Evolutionary conservation across 2,797 vertebrate genomes (phyloP).

Genomic region (Myripristis murdjan): DNA sequence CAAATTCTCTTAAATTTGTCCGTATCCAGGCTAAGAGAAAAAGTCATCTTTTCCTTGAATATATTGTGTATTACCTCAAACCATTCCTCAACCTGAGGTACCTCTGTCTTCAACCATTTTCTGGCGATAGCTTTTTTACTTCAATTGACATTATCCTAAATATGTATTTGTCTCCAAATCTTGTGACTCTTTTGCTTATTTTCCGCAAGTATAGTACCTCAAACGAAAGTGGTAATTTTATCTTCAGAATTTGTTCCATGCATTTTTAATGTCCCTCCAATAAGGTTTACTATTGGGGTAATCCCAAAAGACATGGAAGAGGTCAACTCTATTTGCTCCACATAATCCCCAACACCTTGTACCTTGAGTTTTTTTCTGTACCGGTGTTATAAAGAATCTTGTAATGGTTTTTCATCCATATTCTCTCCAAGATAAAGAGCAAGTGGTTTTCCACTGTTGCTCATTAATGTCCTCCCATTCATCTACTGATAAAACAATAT

Average conservation of each 20-base stretch:
- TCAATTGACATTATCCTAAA: too few relatives aligned
- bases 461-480: constrained; percentile 2
- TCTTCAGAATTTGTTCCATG: constrained; percentile 1
- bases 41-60: too few relatives aligned
- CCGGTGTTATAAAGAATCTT: constrained; percentile 12
- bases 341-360: constrained; percentile 19
- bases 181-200: background rate
- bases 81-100: too few relatives aligned
- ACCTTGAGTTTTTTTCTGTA: background rate
- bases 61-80: too few relatives aligned
- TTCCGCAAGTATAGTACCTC: background rate
- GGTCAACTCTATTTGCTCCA: background rate
- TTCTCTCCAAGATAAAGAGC: constrained; percentile 4
- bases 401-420: background rate
- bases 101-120: too few relatives aligned
- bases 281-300: background rate
- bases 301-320: constrained; percentile 19
- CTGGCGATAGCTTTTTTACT: too few relatives aligned
- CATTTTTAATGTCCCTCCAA: background rate
- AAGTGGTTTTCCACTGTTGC: background rate
- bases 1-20: too few relatives aligned
- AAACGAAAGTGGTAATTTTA: constrained; percentile 6
- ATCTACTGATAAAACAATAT: background rate
- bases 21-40: too few relatives aligned
- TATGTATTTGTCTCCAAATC: too few relatives aligned